Evolutionary conservation across 2,888 invertebrate genomes (phyloP), one percentile per base, ranked within the genome.

Genomic region (Carterocephalus palaemon): DNA sequence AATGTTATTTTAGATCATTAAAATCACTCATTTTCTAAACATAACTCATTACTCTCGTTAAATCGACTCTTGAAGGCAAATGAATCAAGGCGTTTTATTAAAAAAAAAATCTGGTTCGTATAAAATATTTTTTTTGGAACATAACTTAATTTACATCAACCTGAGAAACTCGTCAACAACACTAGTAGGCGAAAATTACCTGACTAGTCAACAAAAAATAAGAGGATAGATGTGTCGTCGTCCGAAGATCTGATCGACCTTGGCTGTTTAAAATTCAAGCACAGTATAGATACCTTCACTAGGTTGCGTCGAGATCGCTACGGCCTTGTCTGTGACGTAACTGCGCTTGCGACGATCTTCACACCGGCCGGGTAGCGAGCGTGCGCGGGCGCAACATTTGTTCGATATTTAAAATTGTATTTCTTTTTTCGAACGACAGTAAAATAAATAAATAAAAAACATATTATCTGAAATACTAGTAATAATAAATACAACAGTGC

Each of bases 291-390:
- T n/a, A n/a, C n/a, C n/a, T n/a, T 69, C 65, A 67, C 72, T 71
- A 73, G 75, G 48, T 48, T 47, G 54, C 48, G 50, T 43, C 52
- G 50, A 34, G 53, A 51, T 48, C 76, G 74, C 75, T 73, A 74
- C 51, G 58, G 56, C 58, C 53, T 54, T 56, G n/a, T n/a, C n/a
- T n/a, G 64, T 83, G 81, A 82, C 80, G 81, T 77, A 76, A 82
- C 66, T 58, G 51, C 59, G 51, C 54, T 71, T 71, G 70, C 62
- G 64, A 63, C 55, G 60, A 70, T 72, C 73, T 68, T 66, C 64
- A 62, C 59, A 51, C 59, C 67, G 68, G 59, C 66, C 60, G 68
- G 59, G 54, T 60, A 45, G 62, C 61, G 55, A 60, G 46, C 64
- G 75, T 70, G 81, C 72, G 72, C 70, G 33, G 53, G 74, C 75